phyloP scores from a whole-genome alignment of 2,797 vertebrate species.

The Myiothlypis chrysogaster region DNA sequence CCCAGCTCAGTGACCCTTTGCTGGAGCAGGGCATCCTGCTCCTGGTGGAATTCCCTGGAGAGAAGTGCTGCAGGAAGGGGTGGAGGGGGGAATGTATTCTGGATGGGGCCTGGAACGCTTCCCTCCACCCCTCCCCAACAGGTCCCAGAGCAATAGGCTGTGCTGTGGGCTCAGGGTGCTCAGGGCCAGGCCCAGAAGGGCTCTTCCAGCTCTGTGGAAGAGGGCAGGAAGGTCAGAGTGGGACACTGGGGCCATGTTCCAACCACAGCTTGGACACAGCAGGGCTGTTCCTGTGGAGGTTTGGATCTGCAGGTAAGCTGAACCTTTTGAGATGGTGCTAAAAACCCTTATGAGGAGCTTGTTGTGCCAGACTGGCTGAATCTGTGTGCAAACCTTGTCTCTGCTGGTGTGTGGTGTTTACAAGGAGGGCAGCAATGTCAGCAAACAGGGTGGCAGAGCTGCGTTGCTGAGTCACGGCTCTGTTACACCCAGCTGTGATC shows the following conservation, averaged over 20 bases:
- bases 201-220: background rate
- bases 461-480: fast-evolving
- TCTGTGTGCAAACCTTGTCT: background rate
- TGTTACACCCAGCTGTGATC: background rate
- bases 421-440: background rate
- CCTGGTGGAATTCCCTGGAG: fast-evolving
- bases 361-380: background rate
- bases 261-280: background rate
- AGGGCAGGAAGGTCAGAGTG: background rate
- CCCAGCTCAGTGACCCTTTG: background rate
- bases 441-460: background rate
- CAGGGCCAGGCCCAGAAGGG: background rate
- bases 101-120: fast-evolving
- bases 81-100: background rate
- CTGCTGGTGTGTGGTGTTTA: background rate
- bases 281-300: background rate
- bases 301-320: background rate
- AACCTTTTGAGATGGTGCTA: background rate
- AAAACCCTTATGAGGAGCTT: background rate
- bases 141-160: background rate
- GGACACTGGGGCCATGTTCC: background rate
- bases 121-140: background rate
- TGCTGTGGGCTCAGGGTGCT: background rate
- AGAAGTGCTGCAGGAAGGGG: background rate
- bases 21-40: background rate